Evolutionary conservation across 2,797 vertebrate species (phyloP).

Genomic region (Streptopelia turtur): DNA sequence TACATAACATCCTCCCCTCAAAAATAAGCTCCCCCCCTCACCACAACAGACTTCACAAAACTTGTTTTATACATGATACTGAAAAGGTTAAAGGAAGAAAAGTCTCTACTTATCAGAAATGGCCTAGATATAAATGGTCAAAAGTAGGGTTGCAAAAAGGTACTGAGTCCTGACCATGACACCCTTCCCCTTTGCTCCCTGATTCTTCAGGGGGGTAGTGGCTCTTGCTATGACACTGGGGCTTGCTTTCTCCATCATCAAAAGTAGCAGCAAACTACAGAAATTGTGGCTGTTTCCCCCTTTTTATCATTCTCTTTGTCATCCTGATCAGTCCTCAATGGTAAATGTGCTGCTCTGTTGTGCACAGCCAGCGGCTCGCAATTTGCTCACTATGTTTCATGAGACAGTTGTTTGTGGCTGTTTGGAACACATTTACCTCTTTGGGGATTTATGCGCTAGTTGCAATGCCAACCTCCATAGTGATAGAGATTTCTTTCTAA

Average conservation of each 20-base stretch:
- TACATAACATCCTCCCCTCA: background rate
- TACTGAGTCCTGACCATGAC: background rate
- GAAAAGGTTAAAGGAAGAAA: background rate
- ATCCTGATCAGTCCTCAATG: slow-evolving; percentile 76
- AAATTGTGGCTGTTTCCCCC: slow-evolving; percentile 69
- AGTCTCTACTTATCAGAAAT: background rate
- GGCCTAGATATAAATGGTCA: background rate
- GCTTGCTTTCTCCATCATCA: slow-evolving; percentile 8
- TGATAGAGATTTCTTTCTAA: slow-evolving; percentile 84
- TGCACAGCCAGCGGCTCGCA: slow-evolving; percentile 80
- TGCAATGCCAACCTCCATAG: slow-evolving; percentile 82
- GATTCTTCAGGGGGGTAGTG: background rate
- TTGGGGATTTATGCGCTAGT: slow-evolving; percentile 82
- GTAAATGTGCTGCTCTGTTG: slow-evolving; percentile 78
- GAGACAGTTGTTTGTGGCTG: slow-evolving; percentile 86
- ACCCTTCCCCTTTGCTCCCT: background rate
- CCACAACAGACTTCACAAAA: background rate
- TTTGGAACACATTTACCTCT: slow-evolving; percentile 85
- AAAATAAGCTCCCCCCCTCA: background rate
- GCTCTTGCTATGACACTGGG: background rate
- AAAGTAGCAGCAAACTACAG: slow-evolving; percentile 61
- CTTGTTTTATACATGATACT: rapidly evolving
- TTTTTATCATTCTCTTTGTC: slow-evolving; percentile 82
- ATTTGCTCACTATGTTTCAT: slow-evolving; percentile 83
- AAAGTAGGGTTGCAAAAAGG: background rate